Evolutionary conservation across 2,888 invertebrate genomes (phyloP).

Genomic region (Cheilosia soror): DNA sequence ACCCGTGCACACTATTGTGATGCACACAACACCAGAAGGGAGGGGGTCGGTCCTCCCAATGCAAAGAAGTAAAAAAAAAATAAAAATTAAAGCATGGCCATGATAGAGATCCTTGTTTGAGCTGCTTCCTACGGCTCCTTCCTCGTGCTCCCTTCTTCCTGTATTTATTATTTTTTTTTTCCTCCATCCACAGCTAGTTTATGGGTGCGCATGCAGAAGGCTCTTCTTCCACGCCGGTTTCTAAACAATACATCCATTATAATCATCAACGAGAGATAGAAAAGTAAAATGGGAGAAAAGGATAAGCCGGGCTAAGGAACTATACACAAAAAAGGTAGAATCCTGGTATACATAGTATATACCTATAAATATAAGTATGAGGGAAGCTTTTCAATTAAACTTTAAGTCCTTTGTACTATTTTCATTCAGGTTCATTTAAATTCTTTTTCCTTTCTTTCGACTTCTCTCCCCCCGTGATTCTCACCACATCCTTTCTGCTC

Average conservation of each 20-base stretch:
- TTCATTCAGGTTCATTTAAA: slow-evolving; percentile 69
- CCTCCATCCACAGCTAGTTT: slow-evolving; percentile 46
- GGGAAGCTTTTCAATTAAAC: slow-evolving; percentile 73
- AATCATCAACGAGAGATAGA: slow-evolving; percentile 65
- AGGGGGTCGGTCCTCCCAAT: slow-evolving; percentile 18
- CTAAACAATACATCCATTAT: slow-evolving; percentile 74
- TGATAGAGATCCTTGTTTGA: slow-evolving; percentile 63
- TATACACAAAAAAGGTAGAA: slow-evolving; percentile 1
- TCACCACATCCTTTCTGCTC: slow-evolving; percentile 23
- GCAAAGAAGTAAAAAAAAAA: background rate
- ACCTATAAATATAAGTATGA: background rate
- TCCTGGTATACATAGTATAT: slow-evolving; percentile 1
- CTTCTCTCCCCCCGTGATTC: slow-evolving; percentile 3
- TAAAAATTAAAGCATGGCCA: slow-evolving; percentile 48
- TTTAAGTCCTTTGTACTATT: slow-evolving; percentile 73
- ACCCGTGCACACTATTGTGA: slow-evolving; percentile 8
- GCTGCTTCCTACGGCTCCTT: slow-evolving; percentile 48
- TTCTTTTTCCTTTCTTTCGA: slow-evolving; percentile 36
- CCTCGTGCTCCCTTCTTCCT: slow-evolving; percentile 5
- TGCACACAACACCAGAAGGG: slow-evolving; percentile 47
- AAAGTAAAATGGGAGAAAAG: slow-evolving; percentile 44
- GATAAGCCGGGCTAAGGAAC: slow-evolving; percentile 41
- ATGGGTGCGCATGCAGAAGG: slow-evolving; percentile 45
- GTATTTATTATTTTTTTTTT: slow-evolving; percentile 22
- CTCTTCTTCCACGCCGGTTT: slow-evolving; percentile 44